phyloP scores from a whole-genome alignment of 1,140 invertebrate genomes.

The Cecropterus lyciades region DNA sequence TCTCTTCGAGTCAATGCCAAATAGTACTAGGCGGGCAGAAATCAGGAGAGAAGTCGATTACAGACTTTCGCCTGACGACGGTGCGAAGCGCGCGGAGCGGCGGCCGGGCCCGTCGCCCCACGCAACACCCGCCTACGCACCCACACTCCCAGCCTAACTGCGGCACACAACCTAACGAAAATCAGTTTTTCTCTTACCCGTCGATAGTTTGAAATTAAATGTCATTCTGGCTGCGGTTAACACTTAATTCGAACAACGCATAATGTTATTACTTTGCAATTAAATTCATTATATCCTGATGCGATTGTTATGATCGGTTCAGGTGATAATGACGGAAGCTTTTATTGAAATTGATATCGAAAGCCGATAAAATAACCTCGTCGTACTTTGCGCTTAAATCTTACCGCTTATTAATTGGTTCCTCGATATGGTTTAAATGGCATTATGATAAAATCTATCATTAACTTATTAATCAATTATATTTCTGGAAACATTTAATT shows the following conservation, averaged over 20 bases:
- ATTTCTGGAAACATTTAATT: no score
- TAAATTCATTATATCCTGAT: slow-evolving; percentile 75
- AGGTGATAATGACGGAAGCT: slow-evolving; percentile 68
- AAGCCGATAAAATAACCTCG: slow-evolving; percentile 46
- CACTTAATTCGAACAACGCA: slow-evolving; percentile 75
- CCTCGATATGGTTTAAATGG: slow-evolving; percentile 3
- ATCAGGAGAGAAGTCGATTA: slow-evolving; percentile 55
- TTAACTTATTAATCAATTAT: no score
- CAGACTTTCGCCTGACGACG: slow-evolving; percentile 44
- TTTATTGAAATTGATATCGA: slow-evolving; percentile 78
- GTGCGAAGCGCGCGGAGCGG: slow-evolving; percentile 23
- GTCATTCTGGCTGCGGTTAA: slow-evolving; percentile 76
- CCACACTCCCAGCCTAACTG: slow-evolving; percentile 53
- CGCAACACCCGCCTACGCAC: slow-evolving; percentile 47
- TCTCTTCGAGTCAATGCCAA: slow-evolving; percentile 79
- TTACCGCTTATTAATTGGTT: slow-evolving; percentile 25
- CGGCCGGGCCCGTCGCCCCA: slow-evolving; percentile 40
- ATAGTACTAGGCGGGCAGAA: slow-evolving; percentile 71
- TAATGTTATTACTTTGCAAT: slow-evolving; percentile 77
- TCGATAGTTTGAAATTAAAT: slow-evolving; percentile 81
- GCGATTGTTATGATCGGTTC: slow-evolving; percentile 67
- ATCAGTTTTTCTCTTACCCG: slow-evolving; percentile 73
- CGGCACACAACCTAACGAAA: slow-evolving; percentile 61
- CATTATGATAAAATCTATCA: neutral
- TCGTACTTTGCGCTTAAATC: slow-evolving; percentile 31